Percentiles rank a stretch among this genome's conserved stretches.
Conservation (phyloP, 64 coral and sea anemone genomes). For the Pocillopora verrucosa region DNA sequence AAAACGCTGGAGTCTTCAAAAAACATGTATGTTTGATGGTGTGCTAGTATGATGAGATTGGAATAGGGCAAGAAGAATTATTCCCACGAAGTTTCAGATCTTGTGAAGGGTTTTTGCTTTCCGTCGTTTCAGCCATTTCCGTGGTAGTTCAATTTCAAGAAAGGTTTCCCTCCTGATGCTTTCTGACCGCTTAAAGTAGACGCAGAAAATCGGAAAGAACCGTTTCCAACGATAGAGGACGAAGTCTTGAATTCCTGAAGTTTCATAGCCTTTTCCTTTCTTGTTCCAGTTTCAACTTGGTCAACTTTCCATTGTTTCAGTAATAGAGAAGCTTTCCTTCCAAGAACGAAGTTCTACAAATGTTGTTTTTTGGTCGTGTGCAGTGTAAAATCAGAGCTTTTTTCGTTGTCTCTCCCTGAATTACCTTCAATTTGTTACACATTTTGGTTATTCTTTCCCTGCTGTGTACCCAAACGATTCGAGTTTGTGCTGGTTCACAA, state of each 20-base stretch:
- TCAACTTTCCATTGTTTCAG: constrained; percentile 20
- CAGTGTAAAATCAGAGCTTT: neutral
- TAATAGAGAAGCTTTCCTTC: constrained; percentile 14
- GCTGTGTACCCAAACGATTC: too few relatives aligned
- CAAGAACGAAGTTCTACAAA: constrained; percentile 10
- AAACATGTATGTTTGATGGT: constrained; percentile 42
- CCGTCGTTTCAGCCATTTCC: neutral
- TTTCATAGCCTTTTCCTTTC: neutral
- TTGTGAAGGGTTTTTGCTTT: neutral
- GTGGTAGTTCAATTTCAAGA: constrained; percentile 4
- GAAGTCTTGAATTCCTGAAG: neutral
- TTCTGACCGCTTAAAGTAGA: constrained; percentile 18
- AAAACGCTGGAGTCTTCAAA: neutral
- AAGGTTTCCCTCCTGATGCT: constrained; percentile 31
- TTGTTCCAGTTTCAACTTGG: constrained; percentile 19
- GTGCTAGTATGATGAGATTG: neutral
- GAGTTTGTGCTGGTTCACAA: too few relatives aligned
- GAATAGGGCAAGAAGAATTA: constrained; percentile 45
- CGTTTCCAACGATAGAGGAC: neutral
- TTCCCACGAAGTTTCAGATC: constrained; percentile 35
- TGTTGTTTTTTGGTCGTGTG: neutral
- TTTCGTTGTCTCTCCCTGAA: neutral
- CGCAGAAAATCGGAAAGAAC: constrained; percentile 14
- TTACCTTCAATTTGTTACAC: neutral
- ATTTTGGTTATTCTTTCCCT: too few relatives aligned